Evolutionary conservation across 1,140 invertebrate genomes (phyloP).

Genomic region (Bradynema listronoti): DNA sequence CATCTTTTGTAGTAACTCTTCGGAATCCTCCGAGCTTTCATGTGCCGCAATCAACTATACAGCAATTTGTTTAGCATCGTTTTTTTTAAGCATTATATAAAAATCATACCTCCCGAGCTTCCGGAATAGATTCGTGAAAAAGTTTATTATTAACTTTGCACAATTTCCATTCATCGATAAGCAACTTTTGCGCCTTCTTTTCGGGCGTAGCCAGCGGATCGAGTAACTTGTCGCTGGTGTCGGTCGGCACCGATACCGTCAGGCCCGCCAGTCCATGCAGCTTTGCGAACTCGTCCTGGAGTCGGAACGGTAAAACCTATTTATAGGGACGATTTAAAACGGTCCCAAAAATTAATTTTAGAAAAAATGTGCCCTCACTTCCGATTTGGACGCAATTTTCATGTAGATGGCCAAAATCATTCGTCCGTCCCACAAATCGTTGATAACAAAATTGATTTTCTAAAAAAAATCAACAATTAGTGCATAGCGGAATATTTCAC

Average conservation of each 20-base stretch:
- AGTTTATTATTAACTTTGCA: conserved; percentile 28
- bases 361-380: background rate
- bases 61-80: too few species aligned
- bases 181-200: conserved; percentile 7
- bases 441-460: conserved; percentile 41
- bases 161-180: conserved; percentile 19
- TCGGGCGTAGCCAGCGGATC: conserved; percentile 43
- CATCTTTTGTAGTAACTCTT: too few species aligned
- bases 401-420: conserved; percentile 40
- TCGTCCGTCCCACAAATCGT: conserved; percentile 43
- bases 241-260: conserved; percentile 38
- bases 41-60: too few species aligned
- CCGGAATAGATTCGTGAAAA: conserved; percentile 36
- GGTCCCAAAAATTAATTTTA: background rate
- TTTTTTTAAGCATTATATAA: too few species aligned
- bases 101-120: conserved; percentile 11
- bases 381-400: conserved; percentile 14
- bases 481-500: too few species aligned
- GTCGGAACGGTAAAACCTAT: conserved; percentile 38
- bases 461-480: conserved; percentile 25
- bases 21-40: too few species aligned
- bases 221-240: conserved; percentile 42
- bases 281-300: conserved; percentile 53
- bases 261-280: conserved; percentile 42
- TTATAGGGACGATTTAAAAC: background rate